phyloP scores from a whole-genome alignment of 2,888 invertebrate genomes.

The Terebella lapidaria region DNA sequence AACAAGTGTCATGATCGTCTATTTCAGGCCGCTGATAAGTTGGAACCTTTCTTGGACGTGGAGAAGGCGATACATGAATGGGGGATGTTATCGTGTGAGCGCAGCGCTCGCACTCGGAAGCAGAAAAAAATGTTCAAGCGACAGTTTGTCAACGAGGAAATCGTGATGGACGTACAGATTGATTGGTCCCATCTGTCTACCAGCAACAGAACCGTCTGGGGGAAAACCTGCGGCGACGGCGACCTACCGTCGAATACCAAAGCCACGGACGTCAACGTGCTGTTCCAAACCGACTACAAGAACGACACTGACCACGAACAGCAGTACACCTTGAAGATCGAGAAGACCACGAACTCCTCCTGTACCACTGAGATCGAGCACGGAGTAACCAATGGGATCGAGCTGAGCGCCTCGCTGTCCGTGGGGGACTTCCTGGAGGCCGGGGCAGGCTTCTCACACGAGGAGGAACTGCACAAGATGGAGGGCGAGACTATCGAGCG shows the following conservation, averaged over 20 bases:
- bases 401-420: slow-evolving; percentile 53
- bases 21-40: neutral
- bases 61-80: neutral
- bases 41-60: neutral
- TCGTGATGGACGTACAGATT: neutral
- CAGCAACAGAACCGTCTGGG: neutral
- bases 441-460: slow-evolving; percentile 52
- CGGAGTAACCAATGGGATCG: slow-evolving; percentile 38
- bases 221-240: neutral
- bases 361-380: slow-evolving; percentile 37
- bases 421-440: slow-evolving; percentile 53
- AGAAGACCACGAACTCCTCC: slow-evolving; percentile 40
- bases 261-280: slow-evolving; percentile 23
- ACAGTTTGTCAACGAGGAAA: neutral
- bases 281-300: slow-evolving; percentile 42
- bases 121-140: neutral
- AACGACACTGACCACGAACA: slow-evolving; percentile 43
- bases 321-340: slow-evolving; percentile 47
- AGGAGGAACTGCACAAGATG: slow-evolving; percentile 46
- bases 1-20: no score
- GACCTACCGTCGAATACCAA: neutral
- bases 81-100: neutral
- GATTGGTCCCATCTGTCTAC: neutral
- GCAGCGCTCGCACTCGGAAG: neutral
- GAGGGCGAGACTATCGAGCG: slow-evolving; percentile 47